phyloP scores from a whole-genome alignment of 1,140 invertebrate genomes.

The Phymastichus coffea region DNA sequence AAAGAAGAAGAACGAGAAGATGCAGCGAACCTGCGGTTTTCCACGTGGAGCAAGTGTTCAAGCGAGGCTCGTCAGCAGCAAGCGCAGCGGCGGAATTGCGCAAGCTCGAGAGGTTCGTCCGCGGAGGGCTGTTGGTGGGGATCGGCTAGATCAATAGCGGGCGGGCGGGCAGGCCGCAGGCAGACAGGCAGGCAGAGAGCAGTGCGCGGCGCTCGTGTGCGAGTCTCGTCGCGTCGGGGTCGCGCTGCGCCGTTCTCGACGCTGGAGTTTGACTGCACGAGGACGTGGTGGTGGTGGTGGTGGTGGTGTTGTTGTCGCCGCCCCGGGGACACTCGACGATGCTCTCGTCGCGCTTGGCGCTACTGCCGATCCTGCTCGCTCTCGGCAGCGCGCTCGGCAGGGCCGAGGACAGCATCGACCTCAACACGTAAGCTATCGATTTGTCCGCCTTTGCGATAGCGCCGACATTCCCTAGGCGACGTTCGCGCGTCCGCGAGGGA shows the following conservation, averaged over 20 bases:
- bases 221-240: too few relatives aligned
- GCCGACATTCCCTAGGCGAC: not conserved
- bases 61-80: not conserved
- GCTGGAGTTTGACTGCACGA: too few relatives aligned
- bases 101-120: not conserved
- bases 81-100: not conserved
- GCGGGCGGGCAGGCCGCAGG: not conserved
- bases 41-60: not conserved
- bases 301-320: too few relatives aligned
- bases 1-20: too few relatives aligned
- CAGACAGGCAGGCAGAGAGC: not conserved
- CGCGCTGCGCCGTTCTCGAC: too few relatives aligned
- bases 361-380: not conserved
- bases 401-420: not conserved
- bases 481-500: too few relatives aligned
- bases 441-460: too few relatives aligned
- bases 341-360: too few relatives aligned
- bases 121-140: too few relatives aligned
- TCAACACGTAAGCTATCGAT: slow-evolving; percentile 25
- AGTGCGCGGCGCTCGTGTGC: not conserved
- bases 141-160: not conserved
- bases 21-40: too few relatives aligned
- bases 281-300: too few relatives aligned
- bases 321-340: too few relatives aligned
- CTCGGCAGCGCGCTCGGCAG: not conserved